Percentiles rank a stretch among this genome's conserved stretches.
Conservation (phyloP, 2,113 vertebrate species). For the Nannobrachium achirus region DNA sequence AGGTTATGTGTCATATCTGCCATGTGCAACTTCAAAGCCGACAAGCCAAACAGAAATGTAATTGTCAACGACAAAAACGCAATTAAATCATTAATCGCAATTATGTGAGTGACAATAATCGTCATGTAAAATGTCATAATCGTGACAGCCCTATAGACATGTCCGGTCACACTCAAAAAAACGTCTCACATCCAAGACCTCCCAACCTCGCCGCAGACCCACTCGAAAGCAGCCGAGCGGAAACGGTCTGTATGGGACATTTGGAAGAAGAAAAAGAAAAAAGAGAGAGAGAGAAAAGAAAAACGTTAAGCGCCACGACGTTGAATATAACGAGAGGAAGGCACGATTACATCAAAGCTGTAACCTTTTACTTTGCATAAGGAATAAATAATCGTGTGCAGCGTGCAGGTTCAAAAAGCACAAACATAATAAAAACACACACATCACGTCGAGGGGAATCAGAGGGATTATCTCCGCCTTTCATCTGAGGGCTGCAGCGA, state of each 20-base stretch:
- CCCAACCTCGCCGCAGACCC: constrained; percentile 13
- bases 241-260: background rate
- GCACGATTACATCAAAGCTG: constrained; percentile 62
- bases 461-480: constrained; percentile 69
- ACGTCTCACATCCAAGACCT: constrained; percentile 9
- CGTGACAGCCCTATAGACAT: too few relatives aligned
- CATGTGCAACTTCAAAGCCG: too few relatives aligned
- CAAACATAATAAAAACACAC: constrained; percentile 64
- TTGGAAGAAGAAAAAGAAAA: constrained; percentile 7
- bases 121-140: too few relatives aligned
- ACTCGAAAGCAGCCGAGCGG: constrained; percentile 46
- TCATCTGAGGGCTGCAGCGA: constrained; percentile 64
- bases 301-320: constrained; percentile 6
- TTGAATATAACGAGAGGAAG: constrained; percentile 34
- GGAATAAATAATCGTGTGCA: constrained; percentile 74
- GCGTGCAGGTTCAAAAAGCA: constrained; percentile 64
- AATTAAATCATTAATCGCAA: too few relatives aligned
- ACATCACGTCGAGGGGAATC: constrained; percentile 70
- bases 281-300: constrained; percentile 1
- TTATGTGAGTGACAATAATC: too few relatives aligned
- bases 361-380: constrained; percentile 71
- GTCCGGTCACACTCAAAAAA: constrained; percentile 29
- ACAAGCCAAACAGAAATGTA: too few relatives aligned
- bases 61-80: too few relatives aligned
- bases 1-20: too few relatives aligned